Base-by-base conservation (phyloP, 2,888 invertebrate genomes). In the Drosophila aldrichi region DNA sequence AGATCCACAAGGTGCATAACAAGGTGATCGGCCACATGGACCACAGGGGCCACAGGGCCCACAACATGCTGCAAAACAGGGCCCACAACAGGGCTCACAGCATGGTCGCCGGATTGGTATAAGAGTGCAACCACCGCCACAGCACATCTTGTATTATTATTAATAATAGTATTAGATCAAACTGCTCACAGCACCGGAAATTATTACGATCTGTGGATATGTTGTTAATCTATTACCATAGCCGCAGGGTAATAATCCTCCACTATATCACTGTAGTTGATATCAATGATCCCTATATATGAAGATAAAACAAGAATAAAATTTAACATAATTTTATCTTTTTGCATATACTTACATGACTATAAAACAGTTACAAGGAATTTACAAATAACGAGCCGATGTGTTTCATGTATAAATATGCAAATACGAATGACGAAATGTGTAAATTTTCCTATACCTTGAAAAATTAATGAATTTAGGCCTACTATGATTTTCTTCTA, bases 41-140 rank as follows among this genome's bases (percentile, higher is more conserved):
- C 56, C 43, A 12, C 57, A 46, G n/a, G 57, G 44, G 12, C 63
- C 62, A 22, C 63, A 58, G 0, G 34, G 63, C 4, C 58, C 52
- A 29, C 60, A 65, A 20, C 65, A 52, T n/a, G 38, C n/a, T 3
- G 38, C 34, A 44, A 41, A 67, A 34, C 67, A 10, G 16, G 60
- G 48, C 3, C 65, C 60, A n/a, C 65, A 67, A 49, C 67, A 67
- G 9, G 60, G 60, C n/a, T 52, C 54, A 54, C 60, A 60, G 41
- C 60, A 60, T 40, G 60, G 60, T 20, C 60, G 52, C 2, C 54
- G 10, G 16, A 59, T 59, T 0, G 58, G 58, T 10, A 59, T 59
- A 6, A 59, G 52, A 51, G 58, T 59, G 25, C 6, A 18, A 16
- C 58, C 36, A 14, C 58, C 58, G 4, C 36, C 52, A 10, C 36